phyloP scores from a whole-genome alignment of 23 tunicate species.

The Aplidium turbinatum region DNA sequence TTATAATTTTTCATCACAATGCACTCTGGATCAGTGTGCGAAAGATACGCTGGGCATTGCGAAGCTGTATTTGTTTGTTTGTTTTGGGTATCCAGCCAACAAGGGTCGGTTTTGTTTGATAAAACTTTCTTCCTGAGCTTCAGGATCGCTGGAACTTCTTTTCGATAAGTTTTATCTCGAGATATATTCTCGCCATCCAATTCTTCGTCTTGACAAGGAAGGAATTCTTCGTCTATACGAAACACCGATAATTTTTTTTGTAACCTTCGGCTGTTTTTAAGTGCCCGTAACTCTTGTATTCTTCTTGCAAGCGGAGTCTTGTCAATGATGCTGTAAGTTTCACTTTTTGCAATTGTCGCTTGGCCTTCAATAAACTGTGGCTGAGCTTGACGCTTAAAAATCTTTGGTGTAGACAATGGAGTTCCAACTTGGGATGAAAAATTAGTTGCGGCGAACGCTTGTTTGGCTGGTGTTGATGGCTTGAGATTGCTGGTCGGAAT shows the following conservation, averaged over 20 bases:
- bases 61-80: too few species aligned
- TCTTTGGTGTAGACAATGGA: constrained; percentile 15
- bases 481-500: too few species aligned
- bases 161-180: constrained; percentile 68
- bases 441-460: neutral
- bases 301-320: constrained; percentile 28
- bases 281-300: constrained; percentile 40
- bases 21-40: too few species aligned
- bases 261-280: constrained; percentile 9
- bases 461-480: too few species aligned
- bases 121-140: constrained; percentile 20
- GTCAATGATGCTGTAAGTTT: constrained; percentile 47
- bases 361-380: neutral
- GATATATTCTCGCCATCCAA: constrained; percentile 38
- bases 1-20: too few species aligned
- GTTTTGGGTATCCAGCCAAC: too few species aligned
- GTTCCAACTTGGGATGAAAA: neutral
- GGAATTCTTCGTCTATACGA: constrained; percentile 19
- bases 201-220: neutral
- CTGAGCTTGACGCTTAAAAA: constrained; percentile 10
- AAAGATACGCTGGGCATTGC: too few species aligned
- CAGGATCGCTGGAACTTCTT: constrained; percentile 46
- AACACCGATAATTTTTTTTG: constrained; percentile 11
- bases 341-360: constrained; percentile 39
- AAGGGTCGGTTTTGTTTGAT: too few species aligned